These are phyloP conservation scores for Phodopus roborovskii DNA, from an alignment of 2,113 vertebrate species.

Conservation along the genomic window DNA sequence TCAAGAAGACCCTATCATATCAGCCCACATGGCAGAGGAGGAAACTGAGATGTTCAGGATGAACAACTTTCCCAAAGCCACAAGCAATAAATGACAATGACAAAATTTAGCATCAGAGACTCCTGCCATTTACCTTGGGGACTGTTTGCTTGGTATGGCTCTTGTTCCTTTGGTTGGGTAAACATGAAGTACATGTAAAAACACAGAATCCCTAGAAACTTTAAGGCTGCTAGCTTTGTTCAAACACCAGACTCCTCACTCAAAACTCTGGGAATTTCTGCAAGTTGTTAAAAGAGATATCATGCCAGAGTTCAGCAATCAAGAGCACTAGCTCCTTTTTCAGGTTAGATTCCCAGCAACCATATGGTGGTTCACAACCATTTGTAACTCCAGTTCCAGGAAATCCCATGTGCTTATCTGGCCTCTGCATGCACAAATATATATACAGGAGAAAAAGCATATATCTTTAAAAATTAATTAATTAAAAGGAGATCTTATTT, in stretches of 20 bases:
- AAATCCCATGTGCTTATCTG: not conserved
- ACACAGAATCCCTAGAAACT: not conserved
- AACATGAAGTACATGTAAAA: not conserved
- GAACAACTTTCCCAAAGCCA: not conserved
- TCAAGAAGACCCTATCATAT: not conserved
- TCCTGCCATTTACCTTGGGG: not conserved
- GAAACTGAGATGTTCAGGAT: not conserved
- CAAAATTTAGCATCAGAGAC: not conserved
- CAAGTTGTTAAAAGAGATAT: not conserved
- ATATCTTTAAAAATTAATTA: not conserved
- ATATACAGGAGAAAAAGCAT: not conserved
- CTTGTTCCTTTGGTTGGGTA: not conserved
- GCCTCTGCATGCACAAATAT: not conserved
- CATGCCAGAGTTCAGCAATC: not conserved
- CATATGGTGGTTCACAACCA: not conserved
- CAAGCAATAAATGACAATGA: not conserved
- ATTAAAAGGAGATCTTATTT: not conserved
- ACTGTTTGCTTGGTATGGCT: not conserved
- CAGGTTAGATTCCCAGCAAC: not conserved
- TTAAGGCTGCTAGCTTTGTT: not conserved
- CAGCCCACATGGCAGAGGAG: not conserved
- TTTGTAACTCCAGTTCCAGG: not conserved
- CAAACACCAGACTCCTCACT: not conserved
- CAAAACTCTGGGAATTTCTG: not conserved
- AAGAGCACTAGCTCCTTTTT: not conserved